These are phyloP conservation scores for Sapajus apella DNA, from an alignment of 2,113 vertebrate genomes.

Conservation along the genomic window DNA sequence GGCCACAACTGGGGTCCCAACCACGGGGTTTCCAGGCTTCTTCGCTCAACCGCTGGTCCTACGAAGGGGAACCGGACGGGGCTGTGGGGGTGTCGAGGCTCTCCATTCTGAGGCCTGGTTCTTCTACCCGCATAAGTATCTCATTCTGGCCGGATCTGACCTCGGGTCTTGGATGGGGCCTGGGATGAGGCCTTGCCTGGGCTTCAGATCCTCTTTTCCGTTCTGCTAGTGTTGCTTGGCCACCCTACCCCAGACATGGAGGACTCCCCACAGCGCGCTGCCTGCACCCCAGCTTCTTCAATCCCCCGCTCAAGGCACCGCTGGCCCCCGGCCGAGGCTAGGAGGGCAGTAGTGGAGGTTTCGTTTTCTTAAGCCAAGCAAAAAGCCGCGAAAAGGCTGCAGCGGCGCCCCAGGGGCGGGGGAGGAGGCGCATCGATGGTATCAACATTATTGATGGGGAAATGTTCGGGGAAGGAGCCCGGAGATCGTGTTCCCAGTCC, in stretches of 20 bases:
- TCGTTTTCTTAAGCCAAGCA: slow-evolving; percentile 61
- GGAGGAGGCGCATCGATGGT: slow-evolving; percentile 52
- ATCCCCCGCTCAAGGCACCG: background rate
- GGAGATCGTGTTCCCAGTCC: slow-evolving; percentile 71
- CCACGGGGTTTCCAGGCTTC: background rate
- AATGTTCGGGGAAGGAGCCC: slow-evolving; percentile 22
- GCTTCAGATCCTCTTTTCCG: background rate
- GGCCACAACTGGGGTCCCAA: background rate
- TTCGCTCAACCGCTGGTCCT: background rate
- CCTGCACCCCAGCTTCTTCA: background rate
- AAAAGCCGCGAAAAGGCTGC: slow-evolving; percentile 46
- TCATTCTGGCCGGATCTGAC: slow-evolving; percentile 25
- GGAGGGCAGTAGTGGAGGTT: slow-evolving; percentile 43
- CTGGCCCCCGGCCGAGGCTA: background rate
- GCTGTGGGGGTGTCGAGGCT: background rate
- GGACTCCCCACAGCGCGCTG: background rate
- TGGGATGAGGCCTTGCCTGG: slow-evolving; percentile 48
- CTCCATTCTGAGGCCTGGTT: background rate
- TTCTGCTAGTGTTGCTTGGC: background rate
- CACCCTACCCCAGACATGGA: background rate
- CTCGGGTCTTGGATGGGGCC: background rate
- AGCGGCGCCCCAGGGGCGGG: slow-evolving; percentile 27
- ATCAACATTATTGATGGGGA: slow-evolving; percentile 71
- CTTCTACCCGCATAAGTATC: background rate
- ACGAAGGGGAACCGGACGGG: background rate